These are phyloP conservation scores for Pheosia gnoma DNA, from an alignment of 2,888 invertebrate genomes.

Conservation along the genomic window DNA sequence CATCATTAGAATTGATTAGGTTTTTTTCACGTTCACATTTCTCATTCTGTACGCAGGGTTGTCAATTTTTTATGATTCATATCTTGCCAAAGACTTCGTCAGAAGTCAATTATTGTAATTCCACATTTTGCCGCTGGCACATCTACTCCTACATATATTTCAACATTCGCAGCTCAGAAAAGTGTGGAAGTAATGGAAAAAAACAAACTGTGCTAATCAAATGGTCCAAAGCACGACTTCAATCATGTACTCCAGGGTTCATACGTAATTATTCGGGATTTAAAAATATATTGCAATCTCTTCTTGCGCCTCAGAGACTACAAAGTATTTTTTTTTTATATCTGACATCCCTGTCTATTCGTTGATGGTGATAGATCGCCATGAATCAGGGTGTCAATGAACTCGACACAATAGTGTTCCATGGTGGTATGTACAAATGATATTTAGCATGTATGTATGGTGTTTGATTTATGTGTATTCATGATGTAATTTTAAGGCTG, in stretches of 20 bases:
- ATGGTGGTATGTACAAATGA: constrained; percentile 10
- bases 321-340: background rate
- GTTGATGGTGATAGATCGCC: constrained; percentile 38
- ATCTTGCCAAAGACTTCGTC: background rate
- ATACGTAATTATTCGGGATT: too few species aligned
- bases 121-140: too few species aligned
- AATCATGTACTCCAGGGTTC: too few species aligned
- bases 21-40: constrained; percentile 52
- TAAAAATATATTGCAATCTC: too few species aligned
- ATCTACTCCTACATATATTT: too few species aligned
- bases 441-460: constrained; percentile 10
- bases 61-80: background rate
- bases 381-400: constrained; percentile 56
- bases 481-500: constrained; percentile 12
- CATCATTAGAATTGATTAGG: constrained; percentile 65
- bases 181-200: too few species aligned
- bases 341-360: constrained; percentile 17
- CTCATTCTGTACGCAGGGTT: constrained; percentile 12
- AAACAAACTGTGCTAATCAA: too few species aligned
- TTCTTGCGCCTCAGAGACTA: too few species aligned
- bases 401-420: constrained; percentile 31
- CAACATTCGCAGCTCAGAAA: too few species aligned
- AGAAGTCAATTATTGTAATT: too few species aligned
- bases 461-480: constrained; percentile 25
- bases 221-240: too few species aligned